A percentile compares a stretch with the other conserved stretches of the same genome.
phyloP scores from a whole-genome alignment of 2,797 vertebrate species.

The Sciurus vulgaris region DNA sequence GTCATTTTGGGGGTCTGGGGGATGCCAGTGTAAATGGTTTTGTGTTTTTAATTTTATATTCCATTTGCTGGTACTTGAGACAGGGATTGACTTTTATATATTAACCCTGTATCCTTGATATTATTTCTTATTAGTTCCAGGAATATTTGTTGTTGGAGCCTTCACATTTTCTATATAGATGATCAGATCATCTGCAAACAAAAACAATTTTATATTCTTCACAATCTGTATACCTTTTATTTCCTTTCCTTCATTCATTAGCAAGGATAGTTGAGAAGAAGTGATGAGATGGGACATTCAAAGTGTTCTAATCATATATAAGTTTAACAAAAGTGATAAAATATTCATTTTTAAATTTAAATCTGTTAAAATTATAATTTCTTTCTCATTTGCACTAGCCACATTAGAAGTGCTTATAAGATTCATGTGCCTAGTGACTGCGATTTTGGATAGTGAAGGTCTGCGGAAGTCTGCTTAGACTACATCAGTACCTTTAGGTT shows the following conservation, averaged over 20 bases:
- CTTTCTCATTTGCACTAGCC: neutral
- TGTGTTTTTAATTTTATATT: neutral
- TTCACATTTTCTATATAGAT: neutral
- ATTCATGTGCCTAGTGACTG: neutral
- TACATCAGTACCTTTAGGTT: neutral
- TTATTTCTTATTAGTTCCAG: neutral
- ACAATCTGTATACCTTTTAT: neutral
- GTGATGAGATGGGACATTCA: neutral
- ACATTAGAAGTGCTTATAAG: neutral
- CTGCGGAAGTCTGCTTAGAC: neutral
- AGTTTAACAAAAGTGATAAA: constrained; percentile 20
- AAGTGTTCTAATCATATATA: constrained; percentile 15
- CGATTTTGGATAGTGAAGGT: neutral
- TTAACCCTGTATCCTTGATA: neutral
- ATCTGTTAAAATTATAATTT: constrained; percentile 35
- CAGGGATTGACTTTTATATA: neutral
- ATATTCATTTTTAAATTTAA: constrained; percentile 45
- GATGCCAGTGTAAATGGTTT: neutral
- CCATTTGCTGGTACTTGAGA: neutral
- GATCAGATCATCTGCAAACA: neutral
- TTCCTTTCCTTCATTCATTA: neutral
- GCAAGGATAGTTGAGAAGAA: neutral
- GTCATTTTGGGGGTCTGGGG: constrained; percentile 25
- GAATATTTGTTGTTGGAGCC: neutral
- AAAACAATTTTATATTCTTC: neutral